Percentiles rank a stretch among this genome's conserved stretches.
Evolutionary conservation across 2,113 vertebrate species (phyloP).

Genomic region (Delphinapterus leucas): DNA sequence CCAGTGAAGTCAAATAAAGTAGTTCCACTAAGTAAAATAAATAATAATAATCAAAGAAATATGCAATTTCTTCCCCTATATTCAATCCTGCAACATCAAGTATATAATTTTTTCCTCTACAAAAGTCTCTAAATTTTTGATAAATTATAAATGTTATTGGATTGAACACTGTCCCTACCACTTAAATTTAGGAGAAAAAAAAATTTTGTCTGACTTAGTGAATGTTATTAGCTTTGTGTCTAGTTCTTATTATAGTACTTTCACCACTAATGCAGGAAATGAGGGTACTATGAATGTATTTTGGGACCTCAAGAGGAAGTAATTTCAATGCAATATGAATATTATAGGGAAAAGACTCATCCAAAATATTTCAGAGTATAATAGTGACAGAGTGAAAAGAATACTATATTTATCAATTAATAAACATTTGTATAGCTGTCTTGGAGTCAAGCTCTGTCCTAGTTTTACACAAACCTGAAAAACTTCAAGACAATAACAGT

Average conservation of each 20-base stretch:
- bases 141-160: not conserved
- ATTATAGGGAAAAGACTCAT: not conserved
- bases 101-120: not conserved
- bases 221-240: not conserved
- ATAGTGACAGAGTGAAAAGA: not conserved
- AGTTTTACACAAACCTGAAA: not conserved
- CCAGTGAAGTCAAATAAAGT: not conserved
- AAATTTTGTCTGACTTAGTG: not conserved
- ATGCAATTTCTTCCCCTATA: not conserved
- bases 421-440: not conserved
- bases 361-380: slow-evolving; percentile 8
- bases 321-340: not conserved
- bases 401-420: not conserved
- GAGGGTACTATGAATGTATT: not conserved
- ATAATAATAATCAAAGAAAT: slow-evolving; percentile 25
- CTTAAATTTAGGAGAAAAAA: not conserved
- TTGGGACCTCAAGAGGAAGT: not conserved
- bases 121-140: not conserved
- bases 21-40: not conserved
- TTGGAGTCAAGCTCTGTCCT: not conserved
- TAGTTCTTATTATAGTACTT: not conserved
- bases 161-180: not conserved
- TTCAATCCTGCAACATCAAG: not conserved
- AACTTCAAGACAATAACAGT: not conserved
- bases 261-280: not conserved